These are phyloP conservation scores for Diglossa cyanea DNA, from an alignment of 2,797 vertebrate species.

Conservation along the genomic window DNA sequence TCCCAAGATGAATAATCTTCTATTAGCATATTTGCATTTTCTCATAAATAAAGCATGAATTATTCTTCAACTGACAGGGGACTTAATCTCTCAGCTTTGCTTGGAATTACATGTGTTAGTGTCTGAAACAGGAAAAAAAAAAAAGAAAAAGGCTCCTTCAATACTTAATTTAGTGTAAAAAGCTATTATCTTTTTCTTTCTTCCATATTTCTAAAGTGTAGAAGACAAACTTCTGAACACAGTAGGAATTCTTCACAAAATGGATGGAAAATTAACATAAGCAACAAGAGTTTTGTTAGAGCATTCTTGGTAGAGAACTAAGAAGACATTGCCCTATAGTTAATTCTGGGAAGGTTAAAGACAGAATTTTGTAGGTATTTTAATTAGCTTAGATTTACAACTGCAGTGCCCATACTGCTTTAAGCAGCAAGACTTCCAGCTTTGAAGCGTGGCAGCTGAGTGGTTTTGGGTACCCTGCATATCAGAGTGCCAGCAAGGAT, in stretches of 20 bases:
- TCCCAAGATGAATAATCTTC: constrained; percentile 1
- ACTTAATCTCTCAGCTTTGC: not conserved
- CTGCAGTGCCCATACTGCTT: not conserved
- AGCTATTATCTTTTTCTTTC: not conserved
- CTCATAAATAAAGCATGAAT: constrained; percentile 42
- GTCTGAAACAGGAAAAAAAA: not conserved
- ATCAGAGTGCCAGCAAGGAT: not conserved
- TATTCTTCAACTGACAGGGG: not conserved
- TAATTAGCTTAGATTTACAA: not conserved
- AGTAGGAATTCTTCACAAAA: not conserved
- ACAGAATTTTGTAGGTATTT: not conserved
- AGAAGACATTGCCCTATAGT: not conserved
- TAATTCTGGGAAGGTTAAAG: not conserved
- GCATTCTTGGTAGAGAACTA: not conserved
- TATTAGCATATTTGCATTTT: constrained; percentile 24
- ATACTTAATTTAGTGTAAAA: not conserved
- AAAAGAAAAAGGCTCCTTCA: not conserved
- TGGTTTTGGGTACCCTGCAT: not conserved
- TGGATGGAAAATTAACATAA: not conserved
- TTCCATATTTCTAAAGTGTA: not conserved
- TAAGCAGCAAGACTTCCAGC: not conserved
- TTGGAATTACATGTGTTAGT: not conserved
- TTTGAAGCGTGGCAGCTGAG: not conserved
- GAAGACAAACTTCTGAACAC: not conserved
- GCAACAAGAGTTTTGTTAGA: not conserved